Percentiles rank a stretch among this genome's conserved stretches.
Evolutionary conservation across 2,888 invertebrate species (phyloP).

Genomic region (Drosophila engyochracea): DNA sequence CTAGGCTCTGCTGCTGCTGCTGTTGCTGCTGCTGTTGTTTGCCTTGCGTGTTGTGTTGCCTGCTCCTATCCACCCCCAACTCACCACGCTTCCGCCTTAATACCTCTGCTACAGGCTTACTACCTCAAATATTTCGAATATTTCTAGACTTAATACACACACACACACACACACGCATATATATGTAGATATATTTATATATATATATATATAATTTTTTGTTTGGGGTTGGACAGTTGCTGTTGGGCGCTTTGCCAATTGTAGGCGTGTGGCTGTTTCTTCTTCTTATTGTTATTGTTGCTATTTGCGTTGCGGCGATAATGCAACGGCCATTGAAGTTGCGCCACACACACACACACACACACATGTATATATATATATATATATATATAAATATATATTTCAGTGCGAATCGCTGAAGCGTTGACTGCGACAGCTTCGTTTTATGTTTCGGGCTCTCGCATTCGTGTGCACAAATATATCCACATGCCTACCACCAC

Average conservation of each 20-base stretch:
- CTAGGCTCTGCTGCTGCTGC: conserved; percentile 43
- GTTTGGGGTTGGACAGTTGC: conserved; percentile 53
- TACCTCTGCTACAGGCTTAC: not conserved
- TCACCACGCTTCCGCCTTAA: not conserved
- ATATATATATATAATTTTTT: conserved; percentile 12
- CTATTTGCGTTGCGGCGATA: conserved; percentile 53
- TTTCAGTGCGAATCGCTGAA: conserved; percentile 67
- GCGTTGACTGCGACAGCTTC: conserved; percentile 59
- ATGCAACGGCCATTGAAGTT: conserved; percentile 74
- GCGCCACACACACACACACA: conserved; percentile 36
- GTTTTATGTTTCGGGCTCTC: conserved; percentile 44
- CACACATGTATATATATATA: conserved; percentile 11
- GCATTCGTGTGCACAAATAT: conserved; percentile 58
- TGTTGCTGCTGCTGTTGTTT: conserved; percentile 2
- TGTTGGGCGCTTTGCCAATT: conserved; percentile 55
- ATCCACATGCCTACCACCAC: not conserved
- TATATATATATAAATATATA: conserved; percentile 6
- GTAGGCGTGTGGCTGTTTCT: conserved; percentile 52
- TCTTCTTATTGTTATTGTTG: conserved; percentile 35
- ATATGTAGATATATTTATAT: not conserved
- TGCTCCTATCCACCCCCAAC: not conserved
- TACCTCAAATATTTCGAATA: conserved; percentile 68
- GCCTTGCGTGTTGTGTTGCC: conserved; percentile 51
- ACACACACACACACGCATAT: conserved; percentile 5
- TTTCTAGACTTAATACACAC: conserved; percentile 54